phyloP scores from a whole-genome alignment of 2,888 invertebrate species.

The Drosophila hamatofila region DNA sequence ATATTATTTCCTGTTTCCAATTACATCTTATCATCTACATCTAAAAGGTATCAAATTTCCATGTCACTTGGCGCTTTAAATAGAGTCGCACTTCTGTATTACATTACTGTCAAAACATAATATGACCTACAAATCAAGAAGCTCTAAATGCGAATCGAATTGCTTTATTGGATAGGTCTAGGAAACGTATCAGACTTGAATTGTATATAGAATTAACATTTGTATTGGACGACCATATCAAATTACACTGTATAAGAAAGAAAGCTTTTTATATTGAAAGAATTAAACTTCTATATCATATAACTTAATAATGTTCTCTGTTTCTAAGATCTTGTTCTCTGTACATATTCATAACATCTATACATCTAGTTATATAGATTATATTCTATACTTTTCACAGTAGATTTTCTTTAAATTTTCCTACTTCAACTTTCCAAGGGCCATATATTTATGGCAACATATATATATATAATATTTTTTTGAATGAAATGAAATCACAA shows the following conservation, averaged over 20 bases:
- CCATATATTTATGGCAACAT: neutral
- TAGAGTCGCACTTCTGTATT: neutral
- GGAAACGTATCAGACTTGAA: neutral
- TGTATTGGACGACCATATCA: neutral
- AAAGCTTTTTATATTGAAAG: neutral
- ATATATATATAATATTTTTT: neutral
- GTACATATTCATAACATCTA: too few species aligned
- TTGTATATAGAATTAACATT: neutral
- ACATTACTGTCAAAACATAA: neutral
- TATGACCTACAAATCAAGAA: neutral
- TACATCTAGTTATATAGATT: too few species aligned
- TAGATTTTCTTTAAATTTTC: neutral
- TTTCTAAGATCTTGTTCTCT: too few species aligned
- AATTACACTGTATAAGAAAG: neutral
- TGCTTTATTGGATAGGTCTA: neutral
- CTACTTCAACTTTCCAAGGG: neutral
- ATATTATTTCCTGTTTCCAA: neutral
- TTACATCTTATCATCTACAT: neutral
- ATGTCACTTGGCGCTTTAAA: neutral
- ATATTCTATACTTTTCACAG: too few species aligned
- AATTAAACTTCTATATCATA: neutral
- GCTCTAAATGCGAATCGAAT: neutral
- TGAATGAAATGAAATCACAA: constrained; percentile 27
- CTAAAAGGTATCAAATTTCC: neutral
- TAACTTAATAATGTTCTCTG: neutral